Conservation (phyloP, 2,113 vertebrate species). For the Trogon surrucura region DNA sequence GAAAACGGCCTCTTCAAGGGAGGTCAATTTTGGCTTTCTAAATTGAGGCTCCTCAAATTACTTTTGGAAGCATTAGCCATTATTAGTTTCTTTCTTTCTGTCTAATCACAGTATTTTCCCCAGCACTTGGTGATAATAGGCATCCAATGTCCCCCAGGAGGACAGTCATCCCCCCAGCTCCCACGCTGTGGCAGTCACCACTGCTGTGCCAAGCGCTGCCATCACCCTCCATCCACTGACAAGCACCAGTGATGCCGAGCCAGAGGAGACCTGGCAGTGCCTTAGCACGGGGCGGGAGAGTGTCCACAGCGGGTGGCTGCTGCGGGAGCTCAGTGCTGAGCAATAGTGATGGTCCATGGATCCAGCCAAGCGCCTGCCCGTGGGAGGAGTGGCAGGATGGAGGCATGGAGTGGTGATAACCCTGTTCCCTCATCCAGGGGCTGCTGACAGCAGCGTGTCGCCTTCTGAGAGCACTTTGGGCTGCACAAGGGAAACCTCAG, state of each 20-base stretch:
- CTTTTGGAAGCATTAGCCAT: slow-evolving; percentile 20
- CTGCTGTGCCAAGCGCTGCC: fast-evolving
- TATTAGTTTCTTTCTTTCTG: slow-evolving; percentile 12
- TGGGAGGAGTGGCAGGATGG: fast-evolving
- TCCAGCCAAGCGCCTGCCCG: fast-evolving
- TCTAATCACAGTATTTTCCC: background rate
- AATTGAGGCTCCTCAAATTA: background rate
- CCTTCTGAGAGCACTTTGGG: background rate
- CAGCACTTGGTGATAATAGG: fast-evolving
- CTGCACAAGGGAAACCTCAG: background rate
- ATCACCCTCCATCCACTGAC: fast-evolving
- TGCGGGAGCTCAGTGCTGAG: fast-evolving
- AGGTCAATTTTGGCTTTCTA: slow-evolving; percentile 36
- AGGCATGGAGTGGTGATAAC: background rate
- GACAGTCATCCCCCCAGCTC: background rate
- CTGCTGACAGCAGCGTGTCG: background rate
- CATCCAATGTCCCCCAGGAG: background rate
- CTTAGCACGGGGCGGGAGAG: background rate
- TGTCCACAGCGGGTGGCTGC: fast-evolving
- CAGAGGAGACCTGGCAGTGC: background rate
- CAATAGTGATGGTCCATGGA: fast-evolving
- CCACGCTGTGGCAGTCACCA: background rate
- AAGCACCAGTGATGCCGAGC: fast-evolving
- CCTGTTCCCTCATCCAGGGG: fast-evolving
- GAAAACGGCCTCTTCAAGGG: slow-evolving; percentile 27